Conservation (phyloP, 1,140 invertebrate genomes). For the Drosophila burlai region DNA sequence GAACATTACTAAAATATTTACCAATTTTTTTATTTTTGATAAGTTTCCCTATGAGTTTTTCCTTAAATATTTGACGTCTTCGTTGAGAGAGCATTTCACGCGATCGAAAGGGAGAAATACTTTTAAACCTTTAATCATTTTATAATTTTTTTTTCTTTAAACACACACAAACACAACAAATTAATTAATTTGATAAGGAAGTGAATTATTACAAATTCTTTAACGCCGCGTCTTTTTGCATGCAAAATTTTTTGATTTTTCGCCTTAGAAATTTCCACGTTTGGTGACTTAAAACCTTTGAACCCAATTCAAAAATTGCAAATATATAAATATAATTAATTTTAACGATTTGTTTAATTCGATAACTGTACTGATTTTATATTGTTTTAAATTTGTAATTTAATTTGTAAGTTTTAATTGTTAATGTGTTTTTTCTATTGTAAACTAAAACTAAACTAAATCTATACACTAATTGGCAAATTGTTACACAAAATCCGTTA, state of each 20-base stretch:
- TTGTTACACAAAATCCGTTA: slow-evolving; percentile 74
- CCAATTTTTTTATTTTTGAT: slow-evolving; percentile 56
- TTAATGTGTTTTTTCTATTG: slow-evolving; percentile 81
- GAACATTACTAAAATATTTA: slow-evolving; percentile 51
- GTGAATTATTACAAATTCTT: slow-evolving; percentile 44
- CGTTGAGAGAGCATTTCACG: slow-evolving; percentile 45
- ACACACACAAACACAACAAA: slow-evolving; percentile 70
- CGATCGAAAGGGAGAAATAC: slow-evolving; percentile 37
- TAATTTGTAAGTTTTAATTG: slow-evolving; percentile 79
- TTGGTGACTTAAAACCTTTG: slow-evolving; percentile 73
- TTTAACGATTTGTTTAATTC: slow-evolving; percentile 78
- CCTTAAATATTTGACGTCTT: slow-evolving; percentile 38
- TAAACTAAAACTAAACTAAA: slow-evolving; percentile 70
- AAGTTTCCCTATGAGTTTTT: slow-evolving; percentile 57
- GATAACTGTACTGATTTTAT: slow-evolving; percentile 81
- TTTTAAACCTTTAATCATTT: slow-evolving; percentile 47
- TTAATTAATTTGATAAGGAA: slow-evolving; percentile 50
- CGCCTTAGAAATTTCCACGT: slow-evolving; percentile 45
- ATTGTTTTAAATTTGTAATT: slow-evolving; percentile 82
- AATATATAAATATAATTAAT: slow-evolving; percentile 80
- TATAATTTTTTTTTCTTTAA: slow-evolving; percentile 46
- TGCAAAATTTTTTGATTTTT: slow-evolving; percentile 64
- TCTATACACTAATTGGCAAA: slow-evolving; percentile 70
- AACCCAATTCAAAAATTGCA: slow-evolving; percentile 75
- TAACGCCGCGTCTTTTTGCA: slow-evolving; percentile 59